Conservation (phyloP, 2,888 invertebrate genomes). For the Amphiduros pacificus region DNA sequence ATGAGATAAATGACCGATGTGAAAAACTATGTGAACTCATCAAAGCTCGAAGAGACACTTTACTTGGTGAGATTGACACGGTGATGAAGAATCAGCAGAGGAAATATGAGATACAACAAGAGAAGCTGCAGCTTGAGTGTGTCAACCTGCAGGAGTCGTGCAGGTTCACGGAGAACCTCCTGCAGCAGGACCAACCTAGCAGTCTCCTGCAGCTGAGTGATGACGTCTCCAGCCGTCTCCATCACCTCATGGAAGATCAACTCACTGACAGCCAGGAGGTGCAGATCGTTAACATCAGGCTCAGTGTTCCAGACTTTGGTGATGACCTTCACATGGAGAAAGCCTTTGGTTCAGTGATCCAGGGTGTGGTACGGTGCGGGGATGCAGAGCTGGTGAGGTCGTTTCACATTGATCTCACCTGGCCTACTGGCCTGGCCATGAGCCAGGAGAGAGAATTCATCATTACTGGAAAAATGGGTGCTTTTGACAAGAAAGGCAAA, state of each 20-base stretch:
- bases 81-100: constrained; percentile 5
- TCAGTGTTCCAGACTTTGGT: constrained; percentile 22
- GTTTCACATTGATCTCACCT: constrained; percentile 22
- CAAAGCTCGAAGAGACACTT: constrained; percentile 5
- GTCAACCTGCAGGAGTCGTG: not conserved
- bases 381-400: constrained; percentile 11
- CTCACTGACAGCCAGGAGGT: constrained; percentile 10
- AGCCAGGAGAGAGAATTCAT: constrained; percentile 16
- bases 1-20: constrained; percentile 10
- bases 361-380: constrained; percentile 20
- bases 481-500: constrained; percentile 21
- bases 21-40: constrained; percentile 8
- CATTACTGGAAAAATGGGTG: constrained; percentile 24
- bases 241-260: constrained; percentile 13
- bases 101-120: not conserved
- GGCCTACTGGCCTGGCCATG: constrained; percentile 23
- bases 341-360: constrained; percentile 19
- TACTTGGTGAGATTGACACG: constrained; percentile 5
- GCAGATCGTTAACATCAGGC: constrained; percentile 11
- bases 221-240: constrained; percentile 17
- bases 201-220: constrained; percentile 19
- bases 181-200: no score
- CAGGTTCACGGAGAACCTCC: constrained; percentile 1
- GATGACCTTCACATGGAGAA: constrained; percentile 18
- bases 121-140: not conserved